Conservation (phyloP, 2,888 invertebrate species). For the Campaea margaritaria region DNA sequence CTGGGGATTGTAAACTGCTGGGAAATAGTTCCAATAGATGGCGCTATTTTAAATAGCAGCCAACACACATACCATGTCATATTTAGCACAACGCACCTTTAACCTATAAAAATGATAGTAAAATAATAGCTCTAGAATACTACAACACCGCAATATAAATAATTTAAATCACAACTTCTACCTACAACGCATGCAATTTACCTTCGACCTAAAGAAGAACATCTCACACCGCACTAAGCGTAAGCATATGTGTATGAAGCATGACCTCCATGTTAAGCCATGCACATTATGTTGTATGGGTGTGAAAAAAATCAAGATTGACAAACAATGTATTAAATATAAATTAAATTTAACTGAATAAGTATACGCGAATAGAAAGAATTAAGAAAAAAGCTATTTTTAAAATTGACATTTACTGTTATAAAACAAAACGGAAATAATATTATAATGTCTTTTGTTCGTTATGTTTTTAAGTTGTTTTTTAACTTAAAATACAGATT, state of each 20-base stretch:
- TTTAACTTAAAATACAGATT: constrained; percentile 4
- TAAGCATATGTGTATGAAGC: constrained; percentile 58
- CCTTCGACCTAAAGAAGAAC: constrained; percentile 10
- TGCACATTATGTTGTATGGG: constrained; percentile 44
- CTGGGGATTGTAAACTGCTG: no score
- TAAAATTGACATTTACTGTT: no score
- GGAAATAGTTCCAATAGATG: no score
- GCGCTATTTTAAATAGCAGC: no score
- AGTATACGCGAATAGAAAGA: no score
- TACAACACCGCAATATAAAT: neutral
- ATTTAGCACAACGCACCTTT: neutral
- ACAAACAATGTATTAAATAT: neutral
- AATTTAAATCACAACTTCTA: constrained; percentile 3
- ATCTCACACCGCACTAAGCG: constrained; percentile 54
- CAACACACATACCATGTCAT: no score
- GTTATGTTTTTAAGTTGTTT: neutral
- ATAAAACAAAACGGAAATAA: no score
- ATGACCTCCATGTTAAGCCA: constrained; percentile 48
- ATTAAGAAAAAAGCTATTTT: no score
- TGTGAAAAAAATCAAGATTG: constrained; percentile 11
- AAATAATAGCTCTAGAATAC: neutral
- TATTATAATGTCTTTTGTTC: no score
- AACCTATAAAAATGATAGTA: no score
- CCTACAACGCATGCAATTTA: constrained; percentile 33
- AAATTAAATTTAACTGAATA: no score